Base-by-base conservation (phyloP, 2,888 invertebrate genomes). In the Orthosia cruda region DNA sequence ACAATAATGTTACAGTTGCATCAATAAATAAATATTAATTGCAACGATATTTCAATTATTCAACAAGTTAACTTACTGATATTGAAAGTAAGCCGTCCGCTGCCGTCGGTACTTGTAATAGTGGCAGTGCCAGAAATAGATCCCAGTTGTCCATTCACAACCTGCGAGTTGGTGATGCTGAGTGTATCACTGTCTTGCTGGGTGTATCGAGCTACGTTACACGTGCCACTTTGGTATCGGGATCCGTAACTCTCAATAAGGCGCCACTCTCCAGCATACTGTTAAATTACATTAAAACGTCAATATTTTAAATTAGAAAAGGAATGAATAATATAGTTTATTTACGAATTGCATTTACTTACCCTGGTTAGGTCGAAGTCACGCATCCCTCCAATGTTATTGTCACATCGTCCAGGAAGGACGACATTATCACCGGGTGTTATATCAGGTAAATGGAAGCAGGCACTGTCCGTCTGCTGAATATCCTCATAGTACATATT, bases 31-130 rank as follows among this genome's bases (percentile, higher is more conserved):
- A 55, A 23, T 26, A 26, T 3, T 26, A 3, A 26, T n/a, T 32
- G 4, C 20, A 2, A 45, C 20, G 23, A n/a, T n/a, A n/a, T n/a
- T n/a, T n/a, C n/a, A n/a, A n/a, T n/a, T n/a, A n/a, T n/a, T n/a
- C n/a, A n/a, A n/a, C n/a, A n/a, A n/a, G 62, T 15, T 4, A 40
- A 88, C 91, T 89, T 82, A 89, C 97, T 93, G 91, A 98, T 97
- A 26, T 97, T 97, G 92, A 97, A 97, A 2, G 97, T 95, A 0
- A 98, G 96, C n/a, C 97, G 95, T 71, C 97, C 98, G 67, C 94
- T 95, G 1, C 95, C 95, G 88, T 98, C 98, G 84, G 97, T 97
- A 0, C 97, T 97, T 18, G 97, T 89, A 0, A 92, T 23, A 11
- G 90, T 90, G 26, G 94, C 94, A 1, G 88, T 84, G 20, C 94